Evolutionary conservation across 2,113 vertebrate genomes (phyloP).

Genomic region (Malaclemys terrapin): DNA sequence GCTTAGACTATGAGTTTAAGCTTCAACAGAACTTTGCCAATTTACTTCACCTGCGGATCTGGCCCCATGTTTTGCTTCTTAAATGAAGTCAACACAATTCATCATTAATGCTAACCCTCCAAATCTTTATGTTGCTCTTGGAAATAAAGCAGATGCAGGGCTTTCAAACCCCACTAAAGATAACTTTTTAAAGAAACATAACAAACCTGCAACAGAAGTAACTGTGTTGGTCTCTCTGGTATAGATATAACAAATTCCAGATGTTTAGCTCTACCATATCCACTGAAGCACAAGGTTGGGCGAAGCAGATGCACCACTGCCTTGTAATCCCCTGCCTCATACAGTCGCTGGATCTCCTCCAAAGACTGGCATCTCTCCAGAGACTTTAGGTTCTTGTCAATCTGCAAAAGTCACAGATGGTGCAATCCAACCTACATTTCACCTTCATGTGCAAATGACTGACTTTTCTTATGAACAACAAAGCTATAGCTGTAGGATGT

Average conservation of each 20-base stretch:
- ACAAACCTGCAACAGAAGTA: constrained; percentile 93
- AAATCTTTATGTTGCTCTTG: not conserved
- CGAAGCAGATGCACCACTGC: constrained; percentile 92
- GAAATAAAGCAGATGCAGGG: not conserved
- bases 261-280: constrained; percentile 84
- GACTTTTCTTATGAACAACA: not conserved
- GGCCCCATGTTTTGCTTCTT: not conserved
- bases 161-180: not conserved
- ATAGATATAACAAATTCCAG: constrained; percentile 92
- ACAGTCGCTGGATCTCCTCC: constrained; percentile 96
- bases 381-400: constrained; percentile 95
- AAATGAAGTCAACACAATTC: not conserved
- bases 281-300: constrained; percentile 89
- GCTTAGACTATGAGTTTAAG: not conserved
- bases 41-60: not conserved
- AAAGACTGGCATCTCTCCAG: constrained; percentile 97
- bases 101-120: not conserved
- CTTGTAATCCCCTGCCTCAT: constrained; percentile 90
- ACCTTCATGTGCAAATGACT: not conserved
- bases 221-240: constrained; percentile 95
- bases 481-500: not conserved
- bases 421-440: not conserved
- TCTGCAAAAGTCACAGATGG: constrained; percentile 79
- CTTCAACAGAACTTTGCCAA: not conserved
- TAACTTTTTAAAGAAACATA: not conserved